phyloP scores from a whole-genome alignment of 2,888 invertebrate species.

The Catocala fraxini region DNA sequence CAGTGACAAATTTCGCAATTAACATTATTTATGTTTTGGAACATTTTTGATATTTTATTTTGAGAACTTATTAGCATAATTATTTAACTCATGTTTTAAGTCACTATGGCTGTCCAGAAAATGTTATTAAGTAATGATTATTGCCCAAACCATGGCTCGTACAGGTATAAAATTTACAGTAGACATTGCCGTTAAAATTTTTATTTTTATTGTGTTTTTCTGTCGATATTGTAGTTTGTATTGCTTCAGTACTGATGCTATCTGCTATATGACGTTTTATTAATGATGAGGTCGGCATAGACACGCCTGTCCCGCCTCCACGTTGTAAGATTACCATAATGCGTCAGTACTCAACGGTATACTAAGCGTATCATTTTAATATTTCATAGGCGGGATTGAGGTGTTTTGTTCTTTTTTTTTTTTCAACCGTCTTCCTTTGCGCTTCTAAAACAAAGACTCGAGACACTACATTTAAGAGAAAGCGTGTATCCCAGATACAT shows the following conservation, averaged over 20 bases:
- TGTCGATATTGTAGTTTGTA: not conserved
- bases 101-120: not conserved
- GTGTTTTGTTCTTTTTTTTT: no score
- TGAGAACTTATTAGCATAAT: slow-evolving; percentile 14
- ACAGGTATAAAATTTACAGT: not conserved
- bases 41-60: slow-evolving; percentile 18
- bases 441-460: no score
- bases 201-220: no score
- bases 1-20: slow-evolving; percentile 50
- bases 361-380: not conserved
- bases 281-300: slow-evolving; percentile 60
- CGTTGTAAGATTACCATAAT: slow-evolving; percentile 49
- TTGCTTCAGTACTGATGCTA: slow-evolving; percentile 45
- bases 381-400: no score
- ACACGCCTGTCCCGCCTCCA: slow-evolving; percentile 62
- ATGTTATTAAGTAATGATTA: no score
- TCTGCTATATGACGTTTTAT: slow-evolving; percentile 61
- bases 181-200: not conserved
- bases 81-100: not conserved
- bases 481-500: no score
- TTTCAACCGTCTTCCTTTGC: no score
- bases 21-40: slow-evolving; percentile 24
- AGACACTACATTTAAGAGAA: no score
- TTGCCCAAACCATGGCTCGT: no score
- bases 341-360: slow-evolving; percentile 23